A percentile compares a stretch with the other conserved stretches of the same genome.
These are phyloP conservation scores for Zygogramma bicolorata DNA, from an alignment of 2,888 invertebrate genomes.

Conservation along the genomic window DNA sequence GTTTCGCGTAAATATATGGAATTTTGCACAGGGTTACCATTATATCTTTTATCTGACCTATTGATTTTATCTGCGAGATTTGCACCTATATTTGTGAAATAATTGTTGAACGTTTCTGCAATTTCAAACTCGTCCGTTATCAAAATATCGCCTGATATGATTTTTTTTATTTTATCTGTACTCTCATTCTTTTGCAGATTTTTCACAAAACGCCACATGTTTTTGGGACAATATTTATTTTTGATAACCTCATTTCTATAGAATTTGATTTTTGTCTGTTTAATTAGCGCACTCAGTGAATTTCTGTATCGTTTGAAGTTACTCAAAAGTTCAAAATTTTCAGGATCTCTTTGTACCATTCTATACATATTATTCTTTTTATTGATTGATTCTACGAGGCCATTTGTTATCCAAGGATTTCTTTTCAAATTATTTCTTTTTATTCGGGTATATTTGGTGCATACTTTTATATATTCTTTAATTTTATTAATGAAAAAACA, in stretches of 20 bases:
- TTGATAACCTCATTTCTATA: background rate
- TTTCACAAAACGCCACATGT: background rate
- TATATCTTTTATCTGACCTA: background rate
- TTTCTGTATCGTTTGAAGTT: background rate
- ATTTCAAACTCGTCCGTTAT: too few species aligned
- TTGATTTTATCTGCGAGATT: background rate
- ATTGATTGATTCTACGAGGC: background rate
- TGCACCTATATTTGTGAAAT: background rate
- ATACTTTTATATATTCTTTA: too few species aligned
- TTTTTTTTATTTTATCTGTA: background rate
- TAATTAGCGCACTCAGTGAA: background rate
- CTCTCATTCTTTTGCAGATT: background rate
- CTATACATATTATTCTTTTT: background rate
- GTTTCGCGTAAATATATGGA: background rate
- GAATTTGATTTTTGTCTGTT: background rate
- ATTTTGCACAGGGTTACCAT: background rate
- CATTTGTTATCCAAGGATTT: too few species aligned
- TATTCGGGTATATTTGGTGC: too few species aligned
- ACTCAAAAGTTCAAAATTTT: background rate
- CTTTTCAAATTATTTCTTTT: too few species aligned
- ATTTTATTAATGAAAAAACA: too few species aligned
- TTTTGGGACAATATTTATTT: background rate
- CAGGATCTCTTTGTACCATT: background rate
- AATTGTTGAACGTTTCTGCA: background rate
- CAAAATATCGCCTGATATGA: too few species aligned